Conservation (phyloP, 1,140 invertebrate species). For the Hycleus cichorii region DNA sequence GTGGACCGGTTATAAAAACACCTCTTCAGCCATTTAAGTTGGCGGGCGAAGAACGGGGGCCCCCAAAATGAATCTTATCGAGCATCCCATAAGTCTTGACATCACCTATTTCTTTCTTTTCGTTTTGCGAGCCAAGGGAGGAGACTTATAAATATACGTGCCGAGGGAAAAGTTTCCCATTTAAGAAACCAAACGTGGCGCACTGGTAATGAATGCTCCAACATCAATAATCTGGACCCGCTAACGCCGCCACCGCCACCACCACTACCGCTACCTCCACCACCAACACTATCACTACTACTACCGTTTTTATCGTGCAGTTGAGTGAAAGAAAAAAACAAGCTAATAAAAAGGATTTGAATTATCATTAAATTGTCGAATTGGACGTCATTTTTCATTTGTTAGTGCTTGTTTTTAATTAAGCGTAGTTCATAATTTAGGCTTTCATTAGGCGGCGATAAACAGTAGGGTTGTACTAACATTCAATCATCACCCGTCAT, state of each 20-base stretch:
- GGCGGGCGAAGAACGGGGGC: conserved; percentile 26
- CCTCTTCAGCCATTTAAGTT: conserved; percentile 40
- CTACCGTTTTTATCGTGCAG: too few species aligned
- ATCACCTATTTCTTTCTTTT: conserved; percentile 46
- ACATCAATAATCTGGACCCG: conserved; percentile 28
- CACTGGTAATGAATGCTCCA: conserved; percentile 34
- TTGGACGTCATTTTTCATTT: too few species aligned
- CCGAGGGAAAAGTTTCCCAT: conserved; percentile 40
- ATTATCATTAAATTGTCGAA: too few species aligned
- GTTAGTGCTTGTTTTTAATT: not conserved
- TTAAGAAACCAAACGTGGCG: conserved; percentile 37
- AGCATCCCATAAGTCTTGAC: conserved; percentile 46
- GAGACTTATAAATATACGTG: conserved; percentile 44
- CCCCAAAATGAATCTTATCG: conserved; percentile 47
- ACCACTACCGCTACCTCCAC: too few species aligned
- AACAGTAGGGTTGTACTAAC: conserved; percentile 7
- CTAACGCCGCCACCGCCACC: too few species aligned
- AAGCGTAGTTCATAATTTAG: conserved; percentile 14
- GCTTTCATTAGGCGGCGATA: conserved; percentile 9
- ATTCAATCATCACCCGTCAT: conserved; percentile 21
- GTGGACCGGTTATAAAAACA: conserved; percentile 43
- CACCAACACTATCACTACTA: too few species aligned
- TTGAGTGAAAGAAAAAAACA: too few species aligned
- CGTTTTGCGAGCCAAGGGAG: conserved; percentile 33
- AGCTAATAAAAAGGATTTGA: too few species aligned